phyloP scores from a whole-genome alignment of 2,113 vertebrate genomes.

The Sciurus niger region DNA sequence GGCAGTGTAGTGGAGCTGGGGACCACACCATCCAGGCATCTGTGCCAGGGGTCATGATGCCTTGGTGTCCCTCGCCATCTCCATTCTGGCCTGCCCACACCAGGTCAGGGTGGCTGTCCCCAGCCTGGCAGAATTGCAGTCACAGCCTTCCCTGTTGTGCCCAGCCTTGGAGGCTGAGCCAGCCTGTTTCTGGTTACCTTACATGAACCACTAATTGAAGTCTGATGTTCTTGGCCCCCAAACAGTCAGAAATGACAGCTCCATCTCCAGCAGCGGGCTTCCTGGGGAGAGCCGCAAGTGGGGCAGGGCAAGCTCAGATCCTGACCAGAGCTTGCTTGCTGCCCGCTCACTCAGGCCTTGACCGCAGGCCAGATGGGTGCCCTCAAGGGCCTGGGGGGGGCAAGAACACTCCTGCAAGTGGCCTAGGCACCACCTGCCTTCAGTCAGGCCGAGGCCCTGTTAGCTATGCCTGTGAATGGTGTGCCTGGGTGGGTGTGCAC shows the following conservation, averaged over 20 bases:
- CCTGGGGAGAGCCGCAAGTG: conserved; percentile 66
- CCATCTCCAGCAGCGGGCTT: conserved; percentile 84
- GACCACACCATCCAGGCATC: background rate
- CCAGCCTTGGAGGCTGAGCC: conserved; percentile 77
- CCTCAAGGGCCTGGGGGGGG: background rate
- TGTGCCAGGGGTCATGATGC: background rate
- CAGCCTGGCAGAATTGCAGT: background rate
- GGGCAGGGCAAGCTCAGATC: conserved; percentile 70
- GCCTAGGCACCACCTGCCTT: conserved; percentile 13
- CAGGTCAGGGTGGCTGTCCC: conserved; percentile 58
- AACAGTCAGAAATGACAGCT: conserved; percentile 86
- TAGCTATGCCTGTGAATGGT: background rate
- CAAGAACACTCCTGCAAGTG: background rate
- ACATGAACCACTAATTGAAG: conserved; percentile 88
- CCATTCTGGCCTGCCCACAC: conserved; percentile 68
- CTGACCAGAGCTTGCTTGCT: conserved; percentile 17
- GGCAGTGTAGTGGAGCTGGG: too few species aligned
- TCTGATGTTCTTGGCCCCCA: conserved; percentile 87
- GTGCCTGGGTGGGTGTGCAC: background rate
- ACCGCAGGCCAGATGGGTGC: accelerated
- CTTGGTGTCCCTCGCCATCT: conserved; percentile 30
- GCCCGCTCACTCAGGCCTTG: background rate
- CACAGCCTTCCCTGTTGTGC: conserved; percentile 74
- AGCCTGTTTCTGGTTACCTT: conserved; percentile 87
- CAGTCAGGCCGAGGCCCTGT: background rate